phyloP scores from a whole-genome alignment of 1,140 invertebrate genomes.

The Asobara japonica region DNA sequence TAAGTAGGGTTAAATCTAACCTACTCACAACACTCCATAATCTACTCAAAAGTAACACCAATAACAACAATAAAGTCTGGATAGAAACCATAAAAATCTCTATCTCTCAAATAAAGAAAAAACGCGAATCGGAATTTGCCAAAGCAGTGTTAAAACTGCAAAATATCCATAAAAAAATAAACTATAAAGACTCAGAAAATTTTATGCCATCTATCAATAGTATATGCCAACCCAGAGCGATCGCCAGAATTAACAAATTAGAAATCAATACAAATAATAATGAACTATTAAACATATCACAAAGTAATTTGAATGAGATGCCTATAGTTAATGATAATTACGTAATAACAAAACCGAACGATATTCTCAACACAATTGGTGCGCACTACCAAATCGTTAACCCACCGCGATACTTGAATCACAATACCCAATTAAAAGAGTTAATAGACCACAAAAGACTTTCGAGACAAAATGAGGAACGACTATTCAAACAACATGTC shows the following conservation, averaged over 20 bases:
- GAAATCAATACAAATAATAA: background rate
- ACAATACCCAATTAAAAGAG: background rate
- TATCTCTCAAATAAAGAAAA: no score
- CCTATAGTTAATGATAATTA: background rate
- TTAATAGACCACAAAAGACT: background rate
- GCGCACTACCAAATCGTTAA: conserved; percentile 7
- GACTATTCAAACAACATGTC: background rate
- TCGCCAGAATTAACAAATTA: background rate
- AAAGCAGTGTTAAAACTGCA: no score
- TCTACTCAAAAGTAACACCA: no score
- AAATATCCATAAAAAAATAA: no score
- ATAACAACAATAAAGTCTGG: no score
- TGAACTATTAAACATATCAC: background rate
- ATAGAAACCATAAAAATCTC: no score
- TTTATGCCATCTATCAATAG: background rate
- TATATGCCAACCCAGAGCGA: background rate
- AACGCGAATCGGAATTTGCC: no score
- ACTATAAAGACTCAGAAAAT: background rate
- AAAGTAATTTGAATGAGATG: background rate
- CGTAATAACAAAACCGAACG: conserved; percentile 17
- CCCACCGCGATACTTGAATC: conserved; percentile 5
- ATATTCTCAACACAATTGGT: conserved; percentile 24
- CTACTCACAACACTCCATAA: no score
- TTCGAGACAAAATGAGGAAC: background rate
- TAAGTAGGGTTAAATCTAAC: no score